Evolutionary conservation across 2,888 invertebrate genomes (phyloP).

Genomic region (Xanthorhoe spadicearia): DNA sequence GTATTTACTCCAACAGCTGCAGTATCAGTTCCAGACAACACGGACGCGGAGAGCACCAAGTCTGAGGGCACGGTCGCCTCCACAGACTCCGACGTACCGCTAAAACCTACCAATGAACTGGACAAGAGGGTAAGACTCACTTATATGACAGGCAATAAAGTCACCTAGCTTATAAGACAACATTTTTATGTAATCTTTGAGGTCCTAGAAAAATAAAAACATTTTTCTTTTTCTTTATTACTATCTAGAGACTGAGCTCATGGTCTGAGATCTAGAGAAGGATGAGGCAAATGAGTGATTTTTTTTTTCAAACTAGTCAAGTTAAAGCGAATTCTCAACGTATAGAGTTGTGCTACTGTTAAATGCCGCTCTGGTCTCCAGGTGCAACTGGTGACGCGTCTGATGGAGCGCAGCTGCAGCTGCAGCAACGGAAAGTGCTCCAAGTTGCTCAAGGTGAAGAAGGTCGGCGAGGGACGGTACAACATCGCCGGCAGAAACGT

Average conservation of each 20-base stretch:
- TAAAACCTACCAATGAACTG: conserved; percentile 87
- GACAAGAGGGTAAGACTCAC: conserved; percentile 81
- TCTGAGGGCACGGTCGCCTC: conserved; percentile 84
- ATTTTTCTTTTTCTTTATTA: no score
- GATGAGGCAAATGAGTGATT: no score
- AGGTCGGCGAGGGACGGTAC: conserved; percentile 94
- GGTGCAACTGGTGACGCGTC: conserved; percentile 88
- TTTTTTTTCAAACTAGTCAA: no score
- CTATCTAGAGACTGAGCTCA: not conserved
- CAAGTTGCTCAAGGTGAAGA: conserved; percentile 89
- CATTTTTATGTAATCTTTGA: no score
- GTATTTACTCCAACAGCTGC: conserved; percentile 50
- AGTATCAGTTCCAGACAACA: conserved; percentile 74
- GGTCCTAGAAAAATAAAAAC: no score
- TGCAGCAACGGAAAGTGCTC: conserved; percentile 89
- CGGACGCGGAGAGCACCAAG: conserved; percentile 89
- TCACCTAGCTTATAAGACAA: no score
- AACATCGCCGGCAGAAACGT: conserved; percentile 94
- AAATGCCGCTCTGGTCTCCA: conserved; percentile 48
- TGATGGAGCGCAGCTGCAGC: conserved; percentile 90
- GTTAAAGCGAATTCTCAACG: no score
- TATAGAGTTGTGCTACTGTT: no score
- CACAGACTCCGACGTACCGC: conserved; percentile 88
- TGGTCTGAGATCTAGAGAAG: no score
- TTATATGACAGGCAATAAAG: no score